Percentiles rank a stretch among this genome's conserved stretches.
Conservation (phyloP, 2,797 vertebrate genomes). For the Rhinoraja longicauda region DNA sequence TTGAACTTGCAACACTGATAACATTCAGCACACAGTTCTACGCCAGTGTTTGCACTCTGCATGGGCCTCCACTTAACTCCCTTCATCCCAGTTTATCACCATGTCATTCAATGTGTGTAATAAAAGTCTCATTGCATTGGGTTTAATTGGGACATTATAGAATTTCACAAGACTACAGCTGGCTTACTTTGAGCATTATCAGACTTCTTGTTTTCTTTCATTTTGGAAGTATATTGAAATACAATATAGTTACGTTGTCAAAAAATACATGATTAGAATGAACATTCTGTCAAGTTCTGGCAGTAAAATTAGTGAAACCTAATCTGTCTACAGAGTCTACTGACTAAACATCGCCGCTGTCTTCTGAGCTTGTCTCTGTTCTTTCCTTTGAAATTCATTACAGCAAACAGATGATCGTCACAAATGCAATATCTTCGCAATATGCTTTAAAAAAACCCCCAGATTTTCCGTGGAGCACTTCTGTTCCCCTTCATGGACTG, state of each 20-base stretch:
- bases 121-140: neutral
- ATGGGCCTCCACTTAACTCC: neutral
- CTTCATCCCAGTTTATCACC: neutral
- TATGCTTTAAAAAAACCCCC: neutral
- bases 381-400: conserved; percentile 16
- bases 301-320: conserved; percentile 10
- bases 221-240: neutral
- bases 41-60: neutral
- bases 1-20: neutral
- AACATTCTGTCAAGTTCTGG: conserved; percentile 20
- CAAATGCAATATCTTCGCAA: neutral
- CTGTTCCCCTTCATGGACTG: neutral
- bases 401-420: conserved; percentile 1
- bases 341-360: neutral
- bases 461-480: neutral
- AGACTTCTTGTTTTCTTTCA: conserved; percentile 3
- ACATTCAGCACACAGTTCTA: neutral
- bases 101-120: neutral
- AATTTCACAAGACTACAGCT: neutral
- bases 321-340: neutral
- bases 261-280: neutral
- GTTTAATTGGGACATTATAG: neutral
- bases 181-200: neutral
- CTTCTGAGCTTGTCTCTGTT: neutral
- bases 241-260: neutral